Conservation (phyloP, 2,888 invertebrate species). For the Argynnis bischoffii region DNA sequence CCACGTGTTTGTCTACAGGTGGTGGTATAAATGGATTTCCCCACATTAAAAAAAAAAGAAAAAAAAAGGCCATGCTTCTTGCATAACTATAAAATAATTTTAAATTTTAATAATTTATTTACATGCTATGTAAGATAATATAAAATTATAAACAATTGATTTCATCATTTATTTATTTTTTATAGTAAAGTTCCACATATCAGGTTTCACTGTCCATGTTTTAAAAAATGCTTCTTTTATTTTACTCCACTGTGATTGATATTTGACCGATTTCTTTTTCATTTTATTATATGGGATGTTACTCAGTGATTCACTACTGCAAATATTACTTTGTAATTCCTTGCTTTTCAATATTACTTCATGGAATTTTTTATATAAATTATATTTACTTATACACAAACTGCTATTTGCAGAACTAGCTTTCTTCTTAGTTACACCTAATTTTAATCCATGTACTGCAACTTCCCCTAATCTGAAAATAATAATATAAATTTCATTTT, state of each 20-base stretch:
- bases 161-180: constrained; percentile 38
- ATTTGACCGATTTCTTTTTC: constrained; percentile 61
- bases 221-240: constrained; percentile 76
- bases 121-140: no score
- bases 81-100: no score
- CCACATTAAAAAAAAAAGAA: no score
- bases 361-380: constrained; percentile 75
- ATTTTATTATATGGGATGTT: constrained; percentile 64
- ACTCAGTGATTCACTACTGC: constrained; percentile 43
- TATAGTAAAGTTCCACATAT: constrained; percentile 68
- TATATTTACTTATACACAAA: constrained; percentile 81
- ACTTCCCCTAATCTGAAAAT: constrained; percentile 85
- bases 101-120: no score
- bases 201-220: constrained; percentile 82
- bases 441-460: constrained; percentile 88
- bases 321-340: constrained; percentile 47
- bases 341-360: constrained; percentile 58
- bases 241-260: constrained; percentile 62
- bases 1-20: no score
- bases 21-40: no score
- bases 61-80: no score
- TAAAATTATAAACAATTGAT: no score
- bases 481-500: no score
- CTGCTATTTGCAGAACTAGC: constrained; percentile 62
- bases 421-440: constrained; percentile 89